Conservation (phyloP, 2,113 vertebrate species). For the Columbina picui region DNA sequence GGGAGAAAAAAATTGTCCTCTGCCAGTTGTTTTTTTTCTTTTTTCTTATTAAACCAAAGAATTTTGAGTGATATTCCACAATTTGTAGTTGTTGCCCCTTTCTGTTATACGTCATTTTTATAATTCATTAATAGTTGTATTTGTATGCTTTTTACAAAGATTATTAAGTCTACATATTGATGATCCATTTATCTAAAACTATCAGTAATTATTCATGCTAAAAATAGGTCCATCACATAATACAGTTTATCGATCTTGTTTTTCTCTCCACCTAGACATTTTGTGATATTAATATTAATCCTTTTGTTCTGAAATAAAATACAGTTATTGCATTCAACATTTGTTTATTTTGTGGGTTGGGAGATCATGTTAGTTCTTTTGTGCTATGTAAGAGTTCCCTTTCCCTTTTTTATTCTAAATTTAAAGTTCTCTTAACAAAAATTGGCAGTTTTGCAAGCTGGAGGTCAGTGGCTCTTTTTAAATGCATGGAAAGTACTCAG, state of each 20-base stretch:
- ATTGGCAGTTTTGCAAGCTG: background rate
- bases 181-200: background rate
- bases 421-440: background rate
- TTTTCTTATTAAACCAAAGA: background rate
- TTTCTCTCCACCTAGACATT: background rate
- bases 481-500: background rate
- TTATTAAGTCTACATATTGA: background rate
- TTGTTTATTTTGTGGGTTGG: background rate
- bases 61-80: background rate
- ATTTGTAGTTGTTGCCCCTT: background rate
- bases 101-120: background rate
- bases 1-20: background rate
- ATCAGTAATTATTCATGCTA: background rate
- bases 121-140: background rate
- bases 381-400: background rate
- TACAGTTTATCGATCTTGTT: background rate
- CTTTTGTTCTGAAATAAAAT: conserved; percentile 10
- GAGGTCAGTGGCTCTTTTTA: background rate
- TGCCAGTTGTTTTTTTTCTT: background rate
- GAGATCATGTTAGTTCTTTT: background rate
- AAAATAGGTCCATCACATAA: background rate
- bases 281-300: background rate
- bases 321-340: background rate
- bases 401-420: background rate
- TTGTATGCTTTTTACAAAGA: background rate